These are phyloP conservation scores for Lucinisca nassula DNA, from an alignment of 2,888 invertebrate genomes.

Conservation along the genomic window DNA sequence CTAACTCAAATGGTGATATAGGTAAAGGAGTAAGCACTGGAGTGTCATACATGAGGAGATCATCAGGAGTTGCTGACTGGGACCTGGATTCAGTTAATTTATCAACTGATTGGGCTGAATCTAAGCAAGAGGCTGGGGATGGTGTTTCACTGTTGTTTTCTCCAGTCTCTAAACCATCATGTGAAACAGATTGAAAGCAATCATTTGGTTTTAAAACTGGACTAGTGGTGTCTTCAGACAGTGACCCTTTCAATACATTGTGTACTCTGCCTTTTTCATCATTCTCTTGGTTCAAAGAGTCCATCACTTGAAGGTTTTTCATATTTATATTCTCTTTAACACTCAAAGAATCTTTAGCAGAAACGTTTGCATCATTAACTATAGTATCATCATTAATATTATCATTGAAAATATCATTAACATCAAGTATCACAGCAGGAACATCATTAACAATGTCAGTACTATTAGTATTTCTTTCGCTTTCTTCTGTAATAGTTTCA, in stretches of 20 bases:
- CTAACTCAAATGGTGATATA: constrained; percentile 75
- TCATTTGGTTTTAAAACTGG: not conserved
- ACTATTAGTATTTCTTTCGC: not conserved
- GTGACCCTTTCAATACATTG: not conserved
- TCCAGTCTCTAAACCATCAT: not conserved
- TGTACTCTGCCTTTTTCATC: not conserved
- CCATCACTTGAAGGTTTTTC: not conserved
- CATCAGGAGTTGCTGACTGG: constrained; percentile 42
- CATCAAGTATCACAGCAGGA: not conserved
- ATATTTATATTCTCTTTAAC: not conserved
- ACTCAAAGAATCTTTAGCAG: not conserved
- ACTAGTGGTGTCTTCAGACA: not conserved
- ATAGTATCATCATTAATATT: not conserved
- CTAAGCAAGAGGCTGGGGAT: not conserved
- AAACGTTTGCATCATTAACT: not conserved
- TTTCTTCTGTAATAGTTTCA: not conserved
- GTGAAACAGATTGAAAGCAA: not conserved
- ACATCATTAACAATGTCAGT: not conserved
- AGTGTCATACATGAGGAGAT: constrained; percentile 35
- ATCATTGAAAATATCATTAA: not conserved
- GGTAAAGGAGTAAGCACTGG: constrained; percentile 72
- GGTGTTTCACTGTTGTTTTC: not conserved
- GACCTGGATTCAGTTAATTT: constrained; percentile 12
- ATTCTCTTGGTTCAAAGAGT: not conserved
- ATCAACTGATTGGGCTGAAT: not conserved